Conservation (phyloP, 2,888 invertebrate species). For the Mythimna vitellina region DNA sequence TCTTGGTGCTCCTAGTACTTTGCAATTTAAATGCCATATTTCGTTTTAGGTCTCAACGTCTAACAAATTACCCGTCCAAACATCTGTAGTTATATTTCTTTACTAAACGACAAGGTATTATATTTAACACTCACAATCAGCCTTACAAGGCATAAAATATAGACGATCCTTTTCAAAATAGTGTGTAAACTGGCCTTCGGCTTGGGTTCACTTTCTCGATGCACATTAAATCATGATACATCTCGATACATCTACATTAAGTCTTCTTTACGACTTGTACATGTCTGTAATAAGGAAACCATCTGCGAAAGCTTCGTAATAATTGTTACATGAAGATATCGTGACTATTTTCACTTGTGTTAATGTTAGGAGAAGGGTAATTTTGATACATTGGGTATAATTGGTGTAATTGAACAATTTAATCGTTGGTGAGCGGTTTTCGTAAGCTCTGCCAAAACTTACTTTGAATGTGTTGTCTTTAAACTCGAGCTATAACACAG, state of each 20-base stretch:
- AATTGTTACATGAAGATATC: constrained; percentile 42
- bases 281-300: constrained; percentile 48
- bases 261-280: constrained; percentile 49
- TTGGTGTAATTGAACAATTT: constrained; percentile 20
- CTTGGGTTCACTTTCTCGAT: constrained; percentile 40
- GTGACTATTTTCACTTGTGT: constrained; percentile 43
- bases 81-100: constrained; percentile 5
- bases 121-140: constrained; percentile 10
- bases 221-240: constrained; percentile 31
- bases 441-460: background rate
- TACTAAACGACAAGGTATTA: background rate
- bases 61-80: constrained; percentile 5
- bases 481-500: background rate
- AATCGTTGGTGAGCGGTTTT: constrained; percentile 1
- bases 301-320: constrained; percentile 36
- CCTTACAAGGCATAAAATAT: constrained; percentile 22
- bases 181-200: constrained; percentile 5
- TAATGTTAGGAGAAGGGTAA: constrained; percentile 25
- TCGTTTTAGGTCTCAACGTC: background rate
- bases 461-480: background rate
- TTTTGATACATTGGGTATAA: constrained; percentile 17
- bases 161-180: constrained; percentile 14
- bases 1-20: background rate
- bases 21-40: background rate
- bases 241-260: constrained; percentile 39